Conservation (phyloP, 1,140 invertebrate species). For the Macrotrachela quadricornifera region DNA sequence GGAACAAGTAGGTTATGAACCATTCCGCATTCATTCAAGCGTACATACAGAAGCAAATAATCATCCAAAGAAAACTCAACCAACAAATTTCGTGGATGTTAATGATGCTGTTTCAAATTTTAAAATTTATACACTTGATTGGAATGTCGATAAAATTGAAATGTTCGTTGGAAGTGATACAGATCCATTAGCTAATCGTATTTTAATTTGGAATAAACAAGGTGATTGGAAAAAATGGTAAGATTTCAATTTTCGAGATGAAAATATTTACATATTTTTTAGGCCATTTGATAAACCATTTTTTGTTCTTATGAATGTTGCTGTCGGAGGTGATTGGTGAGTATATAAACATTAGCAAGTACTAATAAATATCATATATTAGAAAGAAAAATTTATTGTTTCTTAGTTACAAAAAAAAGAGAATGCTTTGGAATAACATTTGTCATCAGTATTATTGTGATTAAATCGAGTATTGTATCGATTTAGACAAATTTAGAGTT, state of each 20-base stretch:
- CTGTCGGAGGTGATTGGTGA: neutral
- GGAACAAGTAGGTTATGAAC: slow-evolving; percentile 5
- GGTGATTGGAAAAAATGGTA: too few relatives aligned
- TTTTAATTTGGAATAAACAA: too few relatives aligned
- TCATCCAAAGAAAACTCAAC: neutral
- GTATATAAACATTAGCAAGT: too few relatives aligned
- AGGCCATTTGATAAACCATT: slow-evolving; percentile 3
- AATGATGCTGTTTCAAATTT: neutral
- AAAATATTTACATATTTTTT: neutral
- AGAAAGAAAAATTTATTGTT: too few relatives aligned
- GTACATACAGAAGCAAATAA: neutral
- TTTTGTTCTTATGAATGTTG: neutral
- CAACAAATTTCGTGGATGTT: neutral
- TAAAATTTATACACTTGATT: neutral
- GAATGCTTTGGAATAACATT: too few relatives aligned
- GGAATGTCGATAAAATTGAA: neutral
- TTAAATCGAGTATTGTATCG: too few relatives aligned
- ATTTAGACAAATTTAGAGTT: too few relatives aligned
- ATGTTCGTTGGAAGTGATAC: neutral
- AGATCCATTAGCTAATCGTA: too few relatives aligned
- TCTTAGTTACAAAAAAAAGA: too few relatives aligned
- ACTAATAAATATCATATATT: too few relatives aligned
- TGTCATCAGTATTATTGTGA: too few relatives aligned
- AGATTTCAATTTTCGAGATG: neutral
- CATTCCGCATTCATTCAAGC: neutral